A percentile compares a stretch with the other conserved stretches of the same genome.
These are phyloP conservation scores for Eunapius fragilis DNA, from an alignment of 37 sponge, comb jelly and placozoan genomes.

Conservation along the genomic window DNA sequence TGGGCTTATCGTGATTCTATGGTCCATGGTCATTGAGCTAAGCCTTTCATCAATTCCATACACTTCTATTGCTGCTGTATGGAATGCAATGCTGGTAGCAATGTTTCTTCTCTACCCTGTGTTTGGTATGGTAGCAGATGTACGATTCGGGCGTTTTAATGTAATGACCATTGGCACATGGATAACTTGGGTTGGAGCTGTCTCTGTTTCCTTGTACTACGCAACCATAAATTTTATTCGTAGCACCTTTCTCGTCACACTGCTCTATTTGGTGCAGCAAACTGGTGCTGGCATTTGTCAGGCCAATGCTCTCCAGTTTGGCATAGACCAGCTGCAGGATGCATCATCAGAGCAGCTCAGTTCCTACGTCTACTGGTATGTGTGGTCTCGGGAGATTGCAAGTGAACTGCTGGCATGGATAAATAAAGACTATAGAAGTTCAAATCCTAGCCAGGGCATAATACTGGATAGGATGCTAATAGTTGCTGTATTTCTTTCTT, in stretches of 20 bases:
- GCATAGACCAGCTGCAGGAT: background rate
- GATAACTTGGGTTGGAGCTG: background rate
- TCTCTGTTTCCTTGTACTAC: background rate
- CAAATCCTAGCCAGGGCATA: background rate
- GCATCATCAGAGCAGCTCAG: background rate
- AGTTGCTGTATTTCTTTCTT: background rate
- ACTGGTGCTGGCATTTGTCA: background rate
- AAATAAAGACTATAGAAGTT: background rate
- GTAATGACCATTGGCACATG: background rate
- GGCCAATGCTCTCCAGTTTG: background rate
- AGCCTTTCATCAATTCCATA: background rate
- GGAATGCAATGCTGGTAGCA: background rate
- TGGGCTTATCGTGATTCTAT: background rate
- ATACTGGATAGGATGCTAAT: background rate
- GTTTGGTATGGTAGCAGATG: background rate
- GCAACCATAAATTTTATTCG: background rate
- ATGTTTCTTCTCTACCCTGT: background rate
- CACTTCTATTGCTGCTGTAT: background rate
- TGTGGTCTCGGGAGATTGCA: background rate
- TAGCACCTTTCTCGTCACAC: background rate
- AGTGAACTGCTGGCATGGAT: background rate
- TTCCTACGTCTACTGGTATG: background rate
- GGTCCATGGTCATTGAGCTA: background rate
- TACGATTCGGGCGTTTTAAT: background rate
- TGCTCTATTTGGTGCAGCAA: background rate